Base-by-base conservation (phyloP, 2,888 invertebrate species). In the Fabriciana adippe region DNA sequence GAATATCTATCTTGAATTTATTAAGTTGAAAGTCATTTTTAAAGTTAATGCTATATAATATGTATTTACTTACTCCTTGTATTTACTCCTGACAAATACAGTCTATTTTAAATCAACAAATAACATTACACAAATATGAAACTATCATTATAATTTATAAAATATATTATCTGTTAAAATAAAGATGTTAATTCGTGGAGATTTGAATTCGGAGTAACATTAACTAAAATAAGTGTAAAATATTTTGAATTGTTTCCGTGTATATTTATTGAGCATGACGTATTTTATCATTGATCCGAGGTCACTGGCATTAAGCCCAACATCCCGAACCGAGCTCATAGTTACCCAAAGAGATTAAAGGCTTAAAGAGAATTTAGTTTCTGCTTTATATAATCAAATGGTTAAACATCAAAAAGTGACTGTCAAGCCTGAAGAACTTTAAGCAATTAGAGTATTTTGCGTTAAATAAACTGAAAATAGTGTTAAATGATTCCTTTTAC, bases 281-380 rank as follows among this genome's bases (percentile, higher is more conserved):
- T 62, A 55, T 69, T 57, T 62, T 54, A 64, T 57, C 56, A 48
- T 55, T 63, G 50, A 64, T 68, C 67, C 65, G 45, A 59, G 67
- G 57, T 64, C 66, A 67, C 61, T 69, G 60, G 50, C 67, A 65
- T 50, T 65, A 60, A 67, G 56, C 69, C 60, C 62, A 56, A 64
- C 60, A 66, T 67, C 63, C 71, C 55, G 48, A 72, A 65, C 64
- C 63, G 64, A 56, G 56, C 60, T 61, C 65, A 67, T 67, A 71
- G 71, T 71, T 64, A 64, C 66, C 69, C 66, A 57, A 66, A 67
- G 64, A 67, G 72, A 69, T 72, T 69, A 66, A 64, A 54, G 60
- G 66, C 65, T 72, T 69, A 66, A 57, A 66, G 53, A 59, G 72
- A 69, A 69, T 72, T 65, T 64, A 68, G 60, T 68, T 61, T 64